Evolutionary conservation across 2,888 invertebrate species (phyloP).

Genomic region (Erebia epiphron): DNA sequence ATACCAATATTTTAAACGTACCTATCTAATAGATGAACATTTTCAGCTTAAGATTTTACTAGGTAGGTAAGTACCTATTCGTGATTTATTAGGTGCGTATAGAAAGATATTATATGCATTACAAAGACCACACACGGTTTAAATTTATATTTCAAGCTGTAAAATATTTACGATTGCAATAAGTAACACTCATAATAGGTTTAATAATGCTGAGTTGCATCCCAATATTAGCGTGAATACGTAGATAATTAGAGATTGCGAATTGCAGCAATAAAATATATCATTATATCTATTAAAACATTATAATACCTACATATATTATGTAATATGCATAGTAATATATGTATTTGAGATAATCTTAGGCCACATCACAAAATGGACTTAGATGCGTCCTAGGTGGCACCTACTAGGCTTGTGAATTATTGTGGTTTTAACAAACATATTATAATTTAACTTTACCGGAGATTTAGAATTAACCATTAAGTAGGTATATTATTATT

Average conservation of each 20-base stretch:
- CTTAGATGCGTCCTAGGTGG: no score
- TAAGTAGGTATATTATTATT: no score
- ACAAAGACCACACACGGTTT: conserved; percentile 2
- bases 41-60: no score
- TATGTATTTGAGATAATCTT: background rate
- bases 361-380: background rate
- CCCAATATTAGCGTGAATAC: background rate
- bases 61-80: no score
- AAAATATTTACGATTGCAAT: background rate
- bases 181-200: background rate
- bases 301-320: background rate
- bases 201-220: background rate
- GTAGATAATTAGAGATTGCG: background rate
- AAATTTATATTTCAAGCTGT: background rate
- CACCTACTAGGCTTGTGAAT: no score
- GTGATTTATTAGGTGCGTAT: no score
- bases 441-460: no score
- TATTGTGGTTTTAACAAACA: no score
- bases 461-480: no score
- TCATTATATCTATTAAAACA: no score
- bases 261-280: background rate
- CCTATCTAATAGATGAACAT: no score
- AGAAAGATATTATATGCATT: background rate
- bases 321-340: background rate
- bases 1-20: no score